Evolutionary conservation across 2,888 invertebrate genomes (phyloP), one percentile per base, ranked within the genome.

Genomic region (Homarus gammarus): DNA sequence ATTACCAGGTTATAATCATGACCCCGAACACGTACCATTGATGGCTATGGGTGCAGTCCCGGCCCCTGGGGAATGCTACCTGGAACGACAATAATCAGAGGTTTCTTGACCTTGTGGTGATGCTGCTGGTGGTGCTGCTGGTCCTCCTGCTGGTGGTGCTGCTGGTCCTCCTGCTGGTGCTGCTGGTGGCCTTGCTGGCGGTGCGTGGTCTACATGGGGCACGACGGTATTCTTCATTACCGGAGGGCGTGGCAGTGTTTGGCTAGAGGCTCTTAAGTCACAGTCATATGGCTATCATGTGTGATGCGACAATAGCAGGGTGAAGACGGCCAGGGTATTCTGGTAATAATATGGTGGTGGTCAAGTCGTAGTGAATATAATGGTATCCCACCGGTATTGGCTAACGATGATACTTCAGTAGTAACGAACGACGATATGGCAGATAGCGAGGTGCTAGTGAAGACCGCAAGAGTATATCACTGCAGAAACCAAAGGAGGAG

Each of bases 71-170:
- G 79, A 56, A 79, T 44, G 61, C 79, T 79, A 79, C 79, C 61
- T 79, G 79, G 79, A n/a, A 56, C 61, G 79, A 44, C 79, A 79
- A 61, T 79, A 79, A 79, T 79, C 56, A 79, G 79, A 61, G 79
- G 79, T 61, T 79, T 61, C 79, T 61, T 56, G 79, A 61, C 79
- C 61, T 79, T 79, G 56, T 64, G 64, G 27, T 49, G 44, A 49
- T 6, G 44, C 44, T 49, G 12, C 10, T 10, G 15, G 56, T 18
- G 56, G 22, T 56, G 56, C 18, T 64, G 64, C 18, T n/a, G n/a
- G 64, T 64, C 2, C 56, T n/a, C n/a, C 49, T 12, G 49, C 15
- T 49, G 49, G 49, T 49, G 15, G 15, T 49, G 49, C 49, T 49
- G 49, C 10, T 15, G 49, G 15, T 15, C 10, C 0, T 49, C 0